Conservation (phyloP, 2,888 invertebrate genomes). For the Eilema sororculum region DNA sequence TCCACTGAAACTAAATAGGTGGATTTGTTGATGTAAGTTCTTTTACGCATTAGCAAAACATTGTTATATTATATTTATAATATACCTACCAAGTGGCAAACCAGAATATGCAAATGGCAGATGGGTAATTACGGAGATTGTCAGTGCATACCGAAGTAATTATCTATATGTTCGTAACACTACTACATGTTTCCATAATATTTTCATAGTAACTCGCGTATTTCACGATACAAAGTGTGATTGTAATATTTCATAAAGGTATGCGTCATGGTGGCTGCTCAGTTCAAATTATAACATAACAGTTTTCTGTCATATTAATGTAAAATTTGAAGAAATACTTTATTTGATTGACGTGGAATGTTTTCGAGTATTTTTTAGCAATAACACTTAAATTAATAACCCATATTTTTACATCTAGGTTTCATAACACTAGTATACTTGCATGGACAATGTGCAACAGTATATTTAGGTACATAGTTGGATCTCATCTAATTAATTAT, state of each 20-base stretch:
- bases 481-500: no score
- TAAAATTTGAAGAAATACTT: slow-evolving; percentile 57
- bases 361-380: slow-evolving; percentile 48
- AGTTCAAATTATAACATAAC: slow-evolving; percentile 35
- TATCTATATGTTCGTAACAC: slow-evolving; percentile 45
- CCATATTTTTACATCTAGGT: slow-evolving; percentile 40
- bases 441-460: slow-evolving; percentile 1
- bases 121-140: slow-evolving; percentile 69
- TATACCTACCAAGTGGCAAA: slow-evolving; percentile 44
- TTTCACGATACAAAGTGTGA: slow-evolving; percentile 41
- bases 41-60: slow-evolving; percentile 40
- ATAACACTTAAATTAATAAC: slow-evolving; percentile 45
- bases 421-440: slow-evolving; percentile 30
- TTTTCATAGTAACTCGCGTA: slow-evolving; percentile 23
- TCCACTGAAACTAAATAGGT: neutral
- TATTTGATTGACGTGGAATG: slow-evolving; percentile 59
- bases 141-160: slow-evolving; percentile 33
- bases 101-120: slow-evolving; percentile 45
- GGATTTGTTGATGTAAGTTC: neutral
- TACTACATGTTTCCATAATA: slow-evolving; percentile 40
- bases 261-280: slow-evolving; percentile 48
- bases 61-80: no score
- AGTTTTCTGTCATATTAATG: slow-evolving; percentile 36
- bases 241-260: slow-evolving; percentile 38
- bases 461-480: neutral